Conservation (phyloP, 2,888 invertebrate species). For the Capitulum mitella region DNA sequence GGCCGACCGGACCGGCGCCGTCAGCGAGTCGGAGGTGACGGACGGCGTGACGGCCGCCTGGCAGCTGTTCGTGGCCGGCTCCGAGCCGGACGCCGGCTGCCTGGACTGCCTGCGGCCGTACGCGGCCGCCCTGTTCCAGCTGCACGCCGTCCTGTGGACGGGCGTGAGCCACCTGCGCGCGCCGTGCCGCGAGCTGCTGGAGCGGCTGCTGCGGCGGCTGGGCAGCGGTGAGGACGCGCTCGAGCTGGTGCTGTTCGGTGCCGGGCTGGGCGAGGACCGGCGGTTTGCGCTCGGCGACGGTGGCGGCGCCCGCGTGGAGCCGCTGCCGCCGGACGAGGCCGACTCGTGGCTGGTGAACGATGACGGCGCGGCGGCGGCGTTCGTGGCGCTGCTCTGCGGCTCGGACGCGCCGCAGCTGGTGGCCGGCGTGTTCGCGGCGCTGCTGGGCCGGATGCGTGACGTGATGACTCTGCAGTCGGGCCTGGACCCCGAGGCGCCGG, state of each 20-base stretch:
- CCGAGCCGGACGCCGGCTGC: neutral
- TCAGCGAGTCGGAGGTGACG: neutral
- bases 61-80: constrained; percentile 11
- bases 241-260: neutral
- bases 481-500: neutral
- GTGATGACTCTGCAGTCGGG: neutral
- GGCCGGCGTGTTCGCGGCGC: neutral
- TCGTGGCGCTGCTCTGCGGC: neutral
- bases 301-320: neutral
- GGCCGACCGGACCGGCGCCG: too few species aligned
- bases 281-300: neutral
- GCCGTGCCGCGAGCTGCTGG: constrained; percentile 15
- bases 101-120: neutral
- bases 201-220: neutral
- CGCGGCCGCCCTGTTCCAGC: neutral
- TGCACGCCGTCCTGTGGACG: neutral
- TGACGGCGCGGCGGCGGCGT: neutral
- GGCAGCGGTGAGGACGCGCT: neutral
- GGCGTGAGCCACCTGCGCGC: neutral
- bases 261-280: neutral
- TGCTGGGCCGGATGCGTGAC: neutral
- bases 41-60: neutral
- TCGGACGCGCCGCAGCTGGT: neutral
- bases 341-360: neutral
- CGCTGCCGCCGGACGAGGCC: neutral